Conservation (phyloP, 2,888 invertebrate species). For the Dynastes hyllus region DNA sequence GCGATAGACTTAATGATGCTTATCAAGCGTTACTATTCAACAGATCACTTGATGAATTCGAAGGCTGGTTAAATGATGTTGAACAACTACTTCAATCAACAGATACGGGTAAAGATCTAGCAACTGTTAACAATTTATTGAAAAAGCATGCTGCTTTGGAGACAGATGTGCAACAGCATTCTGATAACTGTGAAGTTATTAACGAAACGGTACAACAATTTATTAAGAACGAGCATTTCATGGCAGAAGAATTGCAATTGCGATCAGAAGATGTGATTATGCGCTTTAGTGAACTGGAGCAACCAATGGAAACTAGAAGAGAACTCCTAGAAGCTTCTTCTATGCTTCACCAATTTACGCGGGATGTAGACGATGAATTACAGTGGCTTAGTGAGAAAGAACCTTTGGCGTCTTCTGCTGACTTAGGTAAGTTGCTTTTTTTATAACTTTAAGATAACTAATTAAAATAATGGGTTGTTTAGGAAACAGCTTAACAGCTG, state of each 20-base stretch:
- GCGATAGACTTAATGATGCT: slow-evolving; percentile 90
- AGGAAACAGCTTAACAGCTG: slow-evolving; percentile 77
- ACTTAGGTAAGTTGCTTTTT: slow-evolving; percentile 70
- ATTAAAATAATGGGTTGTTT: not conserved
- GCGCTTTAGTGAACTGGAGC: slow-evolving; percentile 78
- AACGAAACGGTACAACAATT: slow-evolving; percentile 88
- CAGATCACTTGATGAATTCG: slow-evolving; percentile 93
- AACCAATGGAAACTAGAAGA: slow-evolving; percentile 91
- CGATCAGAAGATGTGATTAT: slow-evolving; percentile 80
- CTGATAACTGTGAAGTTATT: slow-evolving; percentile 86
- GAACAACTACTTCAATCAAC: slow-evolving; percentile 84
- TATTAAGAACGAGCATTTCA: slow-evolving; percentile 87
- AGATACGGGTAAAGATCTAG: slow-evolving; percentile 91
- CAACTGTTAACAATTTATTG: slow-evolving; percentile 87
- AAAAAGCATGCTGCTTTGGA: slow-evolving; percentile 89
- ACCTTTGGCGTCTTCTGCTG: slow-evolving; percentile 80
- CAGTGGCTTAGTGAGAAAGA: slow-evolving; percentile 91
- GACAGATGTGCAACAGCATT: slow-evolving; percentile 87
- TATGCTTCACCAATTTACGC: slow-evolving; percentile 89
- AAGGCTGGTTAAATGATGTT: slow-evolving; percentile 93
- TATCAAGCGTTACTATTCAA: slow-evolving; percentile 92
- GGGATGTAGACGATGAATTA: slow-evolving; percentile 94
- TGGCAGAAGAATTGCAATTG: slow-evolving; percentile 88
- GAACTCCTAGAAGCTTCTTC: slow-evolving; percentile 95
- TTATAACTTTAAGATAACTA: not conserved